Conservation (phyloP, 1,140 invertebrate genomes). For the Drosophila punjabiensis region DNA sequence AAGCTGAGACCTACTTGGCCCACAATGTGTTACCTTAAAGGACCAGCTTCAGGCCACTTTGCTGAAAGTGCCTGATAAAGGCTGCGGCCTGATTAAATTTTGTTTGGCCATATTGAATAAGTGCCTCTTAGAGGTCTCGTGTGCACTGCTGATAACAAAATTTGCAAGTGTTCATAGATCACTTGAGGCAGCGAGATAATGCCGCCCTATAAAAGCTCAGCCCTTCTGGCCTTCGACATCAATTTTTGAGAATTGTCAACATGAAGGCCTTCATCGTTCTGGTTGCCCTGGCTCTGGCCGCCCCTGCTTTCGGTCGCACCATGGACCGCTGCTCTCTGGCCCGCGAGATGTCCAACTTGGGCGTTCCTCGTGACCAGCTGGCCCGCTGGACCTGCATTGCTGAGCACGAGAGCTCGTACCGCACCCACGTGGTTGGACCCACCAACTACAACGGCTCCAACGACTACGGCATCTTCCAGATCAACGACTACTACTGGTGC, state of each 20-base stretch:
- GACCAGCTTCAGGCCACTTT: slow-evolving; percentile 17
- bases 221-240: slow-evolving; percentile 1
- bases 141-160: slow-evolving; percentile 14
- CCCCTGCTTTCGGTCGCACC: slow-evolving; percentile 63
- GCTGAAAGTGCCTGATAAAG: slow-evolving; percentile 10
- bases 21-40: not conserved
- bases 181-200: slow-evolving; percentile 33
- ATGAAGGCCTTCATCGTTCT: slow-evolving; percentile 70
- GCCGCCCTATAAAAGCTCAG: slow-evolving; percentile 15
- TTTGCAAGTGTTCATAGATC: not conserved
- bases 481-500: slow-evolving; percentile 81
- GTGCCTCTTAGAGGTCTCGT: slow-evolving; percentile 2
- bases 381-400: slow-evolving; percentile 66
- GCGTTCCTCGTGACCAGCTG: slow-evolving; percentile 68
- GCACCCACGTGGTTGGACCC: slow-evolving; percentile 52
- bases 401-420: slow-evolving; percentile 61
- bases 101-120: slow-evolving; percentile 10
- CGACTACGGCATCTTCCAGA: slow-evolving; percentile 82
- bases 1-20: slow-evolving; percentile 1
- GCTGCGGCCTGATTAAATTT: slow-evolving; percentile 10
- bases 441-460: slow-evolving; percentile 71
- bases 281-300: slow-evolving; percentile 46
- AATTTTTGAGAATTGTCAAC: slow-evolving; percentile 16
- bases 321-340: slow-evolving; percentile 81
- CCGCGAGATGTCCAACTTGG: slow-evolving; percentile 70